Evolutionary conservation across 2,113 vertebrate genomes (phyloP).

Genomic region (Microtus richardsoni): DNA sequence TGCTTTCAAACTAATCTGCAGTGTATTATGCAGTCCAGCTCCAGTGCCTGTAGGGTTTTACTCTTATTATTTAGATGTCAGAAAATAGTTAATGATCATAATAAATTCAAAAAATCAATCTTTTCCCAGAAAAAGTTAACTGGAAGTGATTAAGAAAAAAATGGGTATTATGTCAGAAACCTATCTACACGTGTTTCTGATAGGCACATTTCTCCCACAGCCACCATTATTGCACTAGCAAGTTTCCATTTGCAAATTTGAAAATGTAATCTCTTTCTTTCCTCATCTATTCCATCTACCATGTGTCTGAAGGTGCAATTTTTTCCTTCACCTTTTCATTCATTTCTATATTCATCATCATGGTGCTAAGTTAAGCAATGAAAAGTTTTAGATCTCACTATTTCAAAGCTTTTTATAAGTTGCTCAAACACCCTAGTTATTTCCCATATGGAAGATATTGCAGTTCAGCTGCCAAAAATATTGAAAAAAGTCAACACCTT

Average conservation of each 20-base stretch:
- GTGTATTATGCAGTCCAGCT: neutral
- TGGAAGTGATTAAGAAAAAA: slow-evolving; percentile 50
- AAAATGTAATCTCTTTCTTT: slow-evolving; percentile 25
- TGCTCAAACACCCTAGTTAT: slow-evolving; percentile 28
- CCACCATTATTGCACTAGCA: neutral
- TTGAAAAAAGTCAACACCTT: neutral
- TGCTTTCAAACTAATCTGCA: neutral
- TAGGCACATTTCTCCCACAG: neutral
- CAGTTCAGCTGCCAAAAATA: slow-evolving; percentile 8
- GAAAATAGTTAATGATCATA: slow-evolving; percentile 48
- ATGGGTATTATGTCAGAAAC: slow-evolving; percentile 38
- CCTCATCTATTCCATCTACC: neutral
- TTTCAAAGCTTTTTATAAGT: slow-evolving; percentile 47
- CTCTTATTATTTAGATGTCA: slow-evolving; percentile 25
- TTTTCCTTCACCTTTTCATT: slow-evolving; percentile 55
- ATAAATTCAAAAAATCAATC: slow-evolving; percentile 43
- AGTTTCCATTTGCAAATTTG: slow-evolving; percentile 59
- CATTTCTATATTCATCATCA: slow-evolving; percentile 35
- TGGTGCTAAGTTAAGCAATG: slow-evolving; percentile 16
- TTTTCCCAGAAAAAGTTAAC: slow-evolving; percentile 53
- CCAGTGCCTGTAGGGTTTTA: neutral
- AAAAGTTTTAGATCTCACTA: slow-evolving; percentile 36
- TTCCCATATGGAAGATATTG: neutral
- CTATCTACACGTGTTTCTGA: neutral
- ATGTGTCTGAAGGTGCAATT: slow-evolving; percentile 3